These are phyloP conservation scores for Eulemur rufifrons DNA, from an alignment of 2,113 vertebrate species.

Conservation along the genomic window DNA sequence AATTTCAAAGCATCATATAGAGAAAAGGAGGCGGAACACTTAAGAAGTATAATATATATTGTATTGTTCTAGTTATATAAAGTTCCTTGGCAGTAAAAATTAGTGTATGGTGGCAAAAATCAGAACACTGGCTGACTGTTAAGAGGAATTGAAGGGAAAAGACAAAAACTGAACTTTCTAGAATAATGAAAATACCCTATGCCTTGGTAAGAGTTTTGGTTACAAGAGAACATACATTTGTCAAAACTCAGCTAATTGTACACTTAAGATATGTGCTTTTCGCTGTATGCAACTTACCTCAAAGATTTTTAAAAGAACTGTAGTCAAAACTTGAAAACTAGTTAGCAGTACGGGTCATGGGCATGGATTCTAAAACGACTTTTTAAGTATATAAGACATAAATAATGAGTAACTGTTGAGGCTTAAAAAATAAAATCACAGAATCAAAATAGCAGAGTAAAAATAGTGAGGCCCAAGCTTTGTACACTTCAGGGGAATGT, in stretches of 20 bases:
- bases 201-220: not conserved
- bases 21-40: not conserved
- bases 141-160: not conserved
- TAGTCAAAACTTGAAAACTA: not conserved
- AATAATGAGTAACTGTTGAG: not conserved
- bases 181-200: not conserved
- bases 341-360: not conserved
- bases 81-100: not conserved
- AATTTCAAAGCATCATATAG: not conserved
- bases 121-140: not conserved
- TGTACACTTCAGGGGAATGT: too few relatives aligned
- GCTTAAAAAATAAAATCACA: not conserved
- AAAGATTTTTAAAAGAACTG: not conserved
- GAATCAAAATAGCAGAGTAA: not conserved
- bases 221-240: not conserved
- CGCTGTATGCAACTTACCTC: not conserved
- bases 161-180: not conserved
- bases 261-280: not conserved
- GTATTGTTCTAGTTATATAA: not conserved
- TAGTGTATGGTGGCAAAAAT: not conserved
- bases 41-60: too few relatives aligned
- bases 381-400: not conserved
- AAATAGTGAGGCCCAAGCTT: fast-evolving
- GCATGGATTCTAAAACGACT: not conserved
- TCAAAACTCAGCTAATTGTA: not conserved